These are phyloP conservation scores for Eulithis testata DNA, from an alignment of 2,888 invertebrate genomes.

Conservation along the genomic window DNA sequence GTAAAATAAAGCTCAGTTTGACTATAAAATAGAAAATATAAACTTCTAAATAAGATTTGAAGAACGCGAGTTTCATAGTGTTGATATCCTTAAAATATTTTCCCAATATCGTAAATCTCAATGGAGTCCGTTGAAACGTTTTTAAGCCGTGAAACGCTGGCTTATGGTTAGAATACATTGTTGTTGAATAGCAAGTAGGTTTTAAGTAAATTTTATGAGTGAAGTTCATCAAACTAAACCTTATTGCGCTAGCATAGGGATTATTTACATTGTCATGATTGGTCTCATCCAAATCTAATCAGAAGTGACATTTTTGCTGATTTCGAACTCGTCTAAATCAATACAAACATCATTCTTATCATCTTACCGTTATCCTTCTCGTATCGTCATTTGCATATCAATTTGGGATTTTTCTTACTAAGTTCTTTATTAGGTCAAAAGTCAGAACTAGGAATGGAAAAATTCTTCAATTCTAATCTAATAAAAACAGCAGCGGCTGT, in stretches of 20 bases:
- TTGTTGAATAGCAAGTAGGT: conserved; percentile 3
- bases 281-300: too few species aligned
- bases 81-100: conserved; percentile 38
- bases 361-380: too few species aligned
- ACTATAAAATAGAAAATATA: conserved; percentile 21
- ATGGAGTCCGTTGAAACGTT: conserved; percentile 35
- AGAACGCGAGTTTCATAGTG: conserved; percentile 31
- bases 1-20: conserved; percentile 13
- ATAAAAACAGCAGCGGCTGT: conserved; percentile 29
- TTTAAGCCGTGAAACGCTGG: conserved; percentile 32
- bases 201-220: too few species aligned
- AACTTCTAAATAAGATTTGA: conserved; percentile 32
- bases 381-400: too few species aligned
- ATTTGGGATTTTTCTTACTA: background rate
- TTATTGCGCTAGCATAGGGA: too few species aligned
- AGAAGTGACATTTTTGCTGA: too few species aligned
- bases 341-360: too few species aligned
- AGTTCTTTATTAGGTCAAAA: background rate
- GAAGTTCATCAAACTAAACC: too few species aligned
- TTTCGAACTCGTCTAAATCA: too few species aligned
- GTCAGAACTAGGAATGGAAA: background rate
- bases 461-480: conserved; percentile 14
- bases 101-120: conserved; percentile 38
- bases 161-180: conserved; percentile 16
- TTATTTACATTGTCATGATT: too few species aligned